phyloP scores from a whole-genome alignment of 2,888 invertebrate species.

The Nasonovia ribisnigri region DNA sequence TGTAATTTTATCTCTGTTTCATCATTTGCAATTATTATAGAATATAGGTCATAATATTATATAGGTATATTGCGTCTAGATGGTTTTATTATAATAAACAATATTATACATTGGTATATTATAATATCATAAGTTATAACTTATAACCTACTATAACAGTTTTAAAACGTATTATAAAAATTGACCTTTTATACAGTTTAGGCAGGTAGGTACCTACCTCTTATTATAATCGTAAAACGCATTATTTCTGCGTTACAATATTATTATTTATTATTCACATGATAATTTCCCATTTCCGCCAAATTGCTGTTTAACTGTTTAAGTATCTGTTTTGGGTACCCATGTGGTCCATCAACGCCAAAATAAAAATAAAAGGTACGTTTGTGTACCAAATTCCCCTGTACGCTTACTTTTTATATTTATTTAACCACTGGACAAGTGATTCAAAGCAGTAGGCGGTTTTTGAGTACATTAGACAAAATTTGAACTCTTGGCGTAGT shows the following conservation, averaged over 20 bases:
- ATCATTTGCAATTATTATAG: constrained; percentile 25
- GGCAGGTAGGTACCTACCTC: not conserved
- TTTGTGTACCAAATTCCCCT: too few relatives aligned
- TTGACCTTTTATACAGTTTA: not conserved
- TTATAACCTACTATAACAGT: not conserved
- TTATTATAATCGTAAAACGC: not conserved
- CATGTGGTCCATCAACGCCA: too few relatives aligned
- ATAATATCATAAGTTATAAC: not conserved
- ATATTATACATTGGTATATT: not conserved
- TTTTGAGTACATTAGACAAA: too few relatives aligned
- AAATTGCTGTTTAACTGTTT: not conserved
- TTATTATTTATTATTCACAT: not conserved
- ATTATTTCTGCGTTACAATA: not conserved
- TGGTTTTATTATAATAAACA: not conserved
- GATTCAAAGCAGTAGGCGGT: too few relatives aligned
- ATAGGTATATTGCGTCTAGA: not conserved
- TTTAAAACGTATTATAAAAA: not conserved
- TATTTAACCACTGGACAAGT: too few relatives aligned
- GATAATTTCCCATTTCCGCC: not conserved
- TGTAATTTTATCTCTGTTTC: constrained; percentile 40
- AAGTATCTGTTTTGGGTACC: not conserved
- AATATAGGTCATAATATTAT: constrained; percentile 14
- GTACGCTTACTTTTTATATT: too few relatives aligned
- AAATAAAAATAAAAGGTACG: too few relatives aligned
- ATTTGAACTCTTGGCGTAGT: too few relatives aligned